These are phyloP conservation scores for Meta bourneti DNA, from an alignment of 2,888 invertebrate genomes.

Conservation along the genomic window DNA sequence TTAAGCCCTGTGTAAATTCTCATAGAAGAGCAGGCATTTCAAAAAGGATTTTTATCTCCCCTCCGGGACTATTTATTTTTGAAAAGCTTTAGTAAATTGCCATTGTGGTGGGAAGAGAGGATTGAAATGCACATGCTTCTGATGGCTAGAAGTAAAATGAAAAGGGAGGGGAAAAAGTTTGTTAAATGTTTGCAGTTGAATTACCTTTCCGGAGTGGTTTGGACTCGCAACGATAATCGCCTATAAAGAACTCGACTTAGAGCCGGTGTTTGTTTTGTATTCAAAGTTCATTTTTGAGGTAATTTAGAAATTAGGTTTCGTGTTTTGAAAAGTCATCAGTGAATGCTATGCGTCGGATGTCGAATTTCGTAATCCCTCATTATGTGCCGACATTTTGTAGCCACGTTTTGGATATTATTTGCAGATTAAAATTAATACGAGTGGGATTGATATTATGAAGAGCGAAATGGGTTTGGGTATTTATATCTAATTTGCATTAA, in stretches of 20 bases:
- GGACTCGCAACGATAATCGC: neutral
- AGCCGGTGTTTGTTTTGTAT: too few species aligned
- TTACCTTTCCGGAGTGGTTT: neutral
- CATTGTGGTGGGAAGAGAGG: neutral
- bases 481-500: too few species aligned
- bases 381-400: too few species aligned
- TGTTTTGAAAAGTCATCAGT: too few species aligned
- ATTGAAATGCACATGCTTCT: neutral
- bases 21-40: neutral
- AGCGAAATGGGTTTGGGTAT: too few species aligned
- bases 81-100: neutral
- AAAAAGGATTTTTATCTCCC: neutral
- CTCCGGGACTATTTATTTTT: neutral
- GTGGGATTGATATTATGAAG: too few species aligned
- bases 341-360: too few species aligned
- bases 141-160: neutral
- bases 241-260: neutral
- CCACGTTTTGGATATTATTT: too few species aligned
- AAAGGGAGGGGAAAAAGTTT: neutral
- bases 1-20: slow-evolving; percentile 1
- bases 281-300: too few species aligned
- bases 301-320: too few species aligned
- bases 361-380: too few species aligned
- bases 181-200: neutral
- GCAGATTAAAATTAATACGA: too few species aligned